phyloP scores from a whole-genome alignment of 1,140 invertebrate genomes.

The Drosophila sulfurigaster region DNA sequence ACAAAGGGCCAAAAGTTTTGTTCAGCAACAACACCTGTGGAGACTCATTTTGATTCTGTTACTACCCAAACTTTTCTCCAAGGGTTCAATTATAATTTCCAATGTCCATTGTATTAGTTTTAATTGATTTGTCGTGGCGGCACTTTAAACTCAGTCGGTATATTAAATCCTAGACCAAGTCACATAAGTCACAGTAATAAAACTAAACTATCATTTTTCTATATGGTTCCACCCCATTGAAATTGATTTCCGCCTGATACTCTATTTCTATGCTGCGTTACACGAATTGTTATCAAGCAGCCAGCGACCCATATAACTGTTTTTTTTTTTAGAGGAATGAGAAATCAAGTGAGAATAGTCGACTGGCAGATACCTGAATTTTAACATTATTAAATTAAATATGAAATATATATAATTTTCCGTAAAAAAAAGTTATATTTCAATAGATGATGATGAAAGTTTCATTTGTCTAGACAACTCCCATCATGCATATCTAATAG shows the following conservation, averaged over 20 bases:
- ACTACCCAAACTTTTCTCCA: not conserved
- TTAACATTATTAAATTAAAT: not conserved
- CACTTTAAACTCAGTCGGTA: not conserved
- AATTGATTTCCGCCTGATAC: slow-evolving; percentile 71
- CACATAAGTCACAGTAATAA: slow-evolving; percentile 22
- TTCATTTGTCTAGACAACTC: too few species aligned
- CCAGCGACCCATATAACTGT: slow-evolving; percentile 80
- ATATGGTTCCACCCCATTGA: slow-evolving; percentile 73
- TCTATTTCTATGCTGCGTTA: slow-evolving; percentile 45
- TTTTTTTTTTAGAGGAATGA: slow-evolving; percentile 38
- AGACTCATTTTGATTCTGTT: slow-evolving; percentile 1
- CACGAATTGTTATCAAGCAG: slow-evolving; percentile 67
- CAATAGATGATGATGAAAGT: too few species aligned
- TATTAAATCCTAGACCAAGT: not conserved
- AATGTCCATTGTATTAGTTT: not conserved
- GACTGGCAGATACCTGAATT: not conserved
- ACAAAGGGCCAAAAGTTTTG: slow-evolving; percentile 30
- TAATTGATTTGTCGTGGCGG: not conserved
- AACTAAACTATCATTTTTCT: slow-evolving; percentile 30
- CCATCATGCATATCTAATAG: too few species aligned
- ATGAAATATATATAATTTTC: too few species aligned
- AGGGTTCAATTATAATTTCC: not conserved
- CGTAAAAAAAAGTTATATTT: too few species aligned
- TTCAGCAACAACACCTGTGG: slow-evolving; percentile 13
- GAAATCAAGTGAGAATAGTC: slow-evolving; percentile 1